These are phyloP conservation scores for Ruditapes philippinarum DNA, from an alignment of 1,140 invertebrate genomes.

Conservation along the genomic window DNA sequence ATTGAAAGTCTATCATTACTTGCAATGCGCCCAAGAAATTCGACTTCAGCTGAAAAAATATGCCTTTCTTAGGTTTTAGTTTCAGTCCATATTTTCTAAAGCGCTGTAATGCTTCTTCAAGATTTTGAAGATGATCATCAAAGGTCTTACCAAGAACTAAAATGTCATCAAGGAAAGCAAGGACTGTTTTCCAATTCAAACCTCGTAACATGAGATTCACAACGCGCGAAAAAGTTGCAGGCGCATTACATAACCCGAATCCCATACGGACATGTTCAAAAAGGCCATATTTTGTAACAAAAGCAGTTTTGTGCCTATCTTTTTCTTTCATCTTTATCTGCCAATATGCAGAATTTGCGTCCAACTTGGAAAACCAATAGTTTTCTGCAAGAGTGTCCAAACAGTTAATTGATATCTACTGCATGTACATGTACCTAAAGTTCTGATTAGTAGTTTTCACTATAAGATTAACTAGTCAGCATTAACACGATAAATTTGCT, in stretches of 20 bases:
- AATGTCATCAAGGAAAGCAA: constrained; percentile 5
- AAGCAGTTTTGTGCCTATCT: neutral
- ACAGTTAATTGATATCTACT: too few relatives aligned
- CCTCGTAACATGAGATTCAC: too few relatives aligned
- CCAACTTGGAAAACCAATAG: too few relatives aligned
- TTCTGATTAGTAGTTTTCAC: too few relatives aligned
- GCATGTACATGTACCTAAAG: too few relatives aligned
- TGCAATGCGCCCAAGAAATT: neutral
- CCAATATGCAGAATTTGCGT: too few relatives aligned
- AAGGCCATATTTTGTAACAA: neutral
- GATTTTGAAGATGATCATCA: neutral
- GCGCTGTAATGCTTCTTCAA: neutral
- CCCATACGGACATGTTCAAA: neutral
- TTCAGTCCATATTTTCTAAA: neutral
- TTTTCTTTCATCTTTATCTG: neutral
- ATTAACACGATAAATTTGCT: too few relatives aligned
- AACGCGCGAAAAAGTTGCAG: too few relatives aligned
- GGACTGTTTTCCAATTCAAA: neutral
- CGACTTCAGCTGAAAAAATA: neutral
- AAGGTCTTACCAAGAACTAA: neutral
- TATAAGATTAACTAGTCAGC: too few relatives aligned
- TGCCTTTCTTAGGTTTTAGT: constrained; percentile 13
- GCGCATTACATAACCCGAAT: neutral
- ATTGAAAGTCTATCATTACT: neutral
- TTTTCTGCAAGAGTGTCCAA: too few relatives aligned